Evolutionary conservation across 1,140 invertebrate species (phyloP), one percentile per base, ranked within the genome.

Genomic region (Subanguina moxae): DNA sequence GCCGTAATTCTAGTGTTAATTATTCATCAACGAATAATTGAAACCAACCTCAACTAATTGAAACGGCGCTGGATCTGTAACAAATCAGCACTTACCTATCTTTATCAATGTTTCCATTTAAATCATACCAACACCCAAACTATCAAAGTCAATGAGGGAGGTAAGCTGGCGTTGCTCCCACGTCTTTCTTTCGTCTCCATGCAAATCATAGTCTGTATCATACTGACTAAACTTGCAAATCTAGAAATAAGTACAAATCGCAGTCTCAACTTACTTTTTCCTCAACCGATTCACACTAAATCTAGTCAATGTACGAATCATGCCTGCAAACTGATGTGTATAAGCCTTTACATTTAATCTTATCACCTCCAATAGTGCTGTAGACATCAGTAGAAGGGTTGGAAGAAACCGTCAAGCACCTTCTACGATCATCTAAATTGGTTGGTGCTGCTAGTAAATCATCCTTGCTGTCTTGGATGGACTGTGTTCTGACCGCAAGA

Each of bases 1-100:
- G n/a, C n/a, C n/a, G n/a, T n/a, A n/a, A n/a, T n/a, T n/a, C n/a
- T n/a, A n/a, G n/a, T n/a, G n/a, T n/a, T n/a, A n/a, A n/a, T n/a
- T n/a, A n/a, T n/a, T n/a, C n/a, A n/a, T n/a, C n/a, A n/a, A n/a
- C 32, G 32, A 38, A 38, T 11, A 38, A 38, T 11, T 38, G 11
- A 38, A 38, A 11, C 32, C 32, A 38, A 38, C 32, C 80, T 94
- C 93, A 0, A 97, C 93, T 0, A 97, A 86, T 83, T 97, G 94
- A 84, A 97, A 97, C 15, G 94, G 94, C 17, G 94, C 92, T 46
- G 71, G 48, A 63, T 72, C 71, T 30, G 74, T 5, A 21, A 19
- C 3, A 11, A 45, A 13, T 45, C 43, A 11, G 43, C 43, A 13
- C 11, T n/a, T 11, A 38, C 11, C 11, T 38, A 5, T 38, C 32